Evolutionary conservation across 2,888 invertebrate genomes (phyloP), one percentile per base, ranked within the genome.

Genomic region (Lobophora halterata): DNA sequence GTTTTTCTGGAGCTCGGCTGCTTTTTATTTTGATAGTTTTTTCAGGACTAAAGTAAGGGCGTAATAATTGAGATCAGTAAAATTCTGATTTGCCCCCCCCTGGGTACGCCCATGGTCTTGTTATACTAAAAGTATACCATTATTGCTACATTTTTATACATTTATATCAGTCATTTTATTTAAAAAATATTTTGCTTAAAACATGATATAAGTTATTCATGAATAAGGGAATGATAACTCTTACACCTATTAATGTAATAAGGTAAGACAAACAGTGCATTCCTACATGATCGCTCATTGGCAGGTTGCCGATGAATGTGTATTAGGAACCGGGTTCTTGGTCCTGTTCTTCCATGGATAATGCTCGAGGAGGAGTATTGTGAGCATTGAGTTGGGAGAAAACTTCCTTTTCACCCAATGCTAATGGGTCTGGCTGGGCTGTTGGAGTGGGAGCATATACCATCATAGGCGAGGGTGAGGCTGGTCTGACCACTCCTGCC

Each of bases 381-480:
- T 81, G 78, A 31, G 79, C 50, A 39, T 78, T 82, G 23, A 88
- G 45, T 60, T 88, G 87, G 4, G 88, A 87, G 50, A 88, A 88
- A 10, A 88, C 88, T 45, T 88, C 88, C 26, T 86, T 82, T 44
- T 86, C 86, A 20, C 88, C 88, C 32, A 88, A 56, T 0, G 88
- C 88, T 33, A 88, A 55, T 0, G 88, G 88, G 44, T 88, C 88
- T 2, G 87, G 86, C 43, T 85, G 85, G 3, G 79, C 72, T 11
- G 77, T 77, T 3, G 81, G 79, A 3, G 79, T 77, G 4, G 81
- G 83, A 32, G 75, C 75, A 50, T 79, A 87, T 5, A 85, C 81
- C 80, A 87, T 79, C 71, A 91, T 92, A 0, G 93, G 93, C 4
- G 85, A 70, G 6, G 94, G 94, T 12, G 93, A 92, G 36, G 77